Conservation (phyloP, 2,113 vertebrate species). For the Hemiscyllium ocellatum region DNA sequence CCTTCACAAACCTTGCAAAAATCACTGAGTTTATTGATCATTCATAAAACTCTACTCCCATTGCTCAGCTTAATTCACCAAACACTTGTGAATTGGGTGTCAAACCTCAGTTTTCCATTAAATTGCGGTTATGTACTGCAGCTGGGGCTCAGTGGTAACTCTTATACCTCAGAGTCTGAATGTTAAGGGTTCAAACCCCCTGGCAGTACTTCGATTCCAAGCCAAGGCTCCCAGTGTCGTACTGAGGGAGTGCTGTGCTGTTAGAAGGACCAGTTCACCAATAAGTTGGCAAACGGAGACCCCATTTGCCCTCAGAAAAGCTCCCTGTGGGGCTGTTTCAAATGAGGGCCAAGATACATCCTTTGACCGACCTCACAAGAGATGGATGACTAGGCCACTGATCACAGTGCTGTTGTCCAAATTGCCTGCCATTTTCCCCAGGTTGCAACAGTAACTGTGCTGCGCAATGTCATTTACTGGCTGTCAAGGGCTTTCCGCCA, state of each 20-base stretch:
- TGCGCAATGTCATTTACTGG: not conserved
- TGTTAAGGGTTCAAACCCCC: not conserved
- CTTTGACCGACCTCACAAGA: not conserved
- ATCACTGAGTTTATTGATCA: not conserved
- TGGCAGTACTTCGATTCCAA: not conserved
- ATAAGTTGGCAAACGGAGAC: not conserved
- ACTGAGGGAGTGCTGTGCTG: not conserved
- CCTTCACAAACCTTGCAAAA: not conserved
- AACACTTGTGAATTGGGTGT: not conserved
- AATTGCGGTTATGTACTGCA: not conserved
- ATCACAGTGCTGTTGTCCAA: not conserved
- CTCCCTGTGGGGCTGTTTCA: not conserved
- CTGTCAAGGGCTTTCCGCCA: not conserved
- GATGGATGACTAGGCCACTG: not conserved
- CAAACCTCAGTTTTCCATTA: not conserved
- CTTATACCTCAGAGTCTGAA: not conserved
- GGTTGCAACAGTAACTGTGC: not conserved
- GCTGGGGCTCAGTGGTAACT: not conserved
- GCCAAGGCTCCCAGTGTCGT: not conserved
- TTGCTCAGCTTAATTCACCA: not conserved
- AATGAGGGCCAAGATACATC: not conserved
- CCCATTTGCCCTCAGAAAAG: not conserved
- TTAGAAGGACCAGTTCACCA: not conserved
- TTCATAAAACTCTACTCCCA: not conserved
- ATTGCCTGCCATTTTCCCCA: not conserved